Evolutionary conservation across 2,113 vertebrate species (phyloP), one percentile per base, ranked within the genome.

Genomic region (Acinonyx jubatus): DNA sequence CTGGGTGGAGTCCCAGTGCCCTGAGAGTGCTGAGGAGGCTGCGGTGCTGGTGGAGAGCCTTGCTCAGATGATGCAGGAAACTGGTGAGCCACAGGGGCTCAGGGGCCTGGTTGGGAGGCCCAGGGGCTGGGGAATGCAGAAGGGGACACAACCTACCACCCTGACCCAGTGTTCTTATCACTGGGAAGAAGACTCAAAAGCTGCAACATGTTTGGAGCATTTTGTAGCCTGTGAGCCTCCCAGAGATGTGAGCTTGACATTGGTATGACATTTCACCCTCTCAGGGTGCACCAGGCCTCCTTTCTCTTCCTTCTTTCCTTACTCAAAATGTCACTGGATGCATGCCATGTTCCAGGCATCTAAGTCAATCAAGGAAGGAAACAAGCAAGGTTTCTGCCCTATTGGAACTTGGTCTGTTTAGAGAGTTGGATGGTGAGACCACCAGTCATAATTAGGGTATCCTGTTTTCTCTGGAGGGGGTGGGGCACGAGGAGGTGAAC

Each of bases 1-100:
- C 5, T 66, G 92, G 27, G 98, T 97, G 0, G 96, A 95, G 66
- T 36, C 50, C 52, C 74, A 94, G 31, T 23, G 25, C 31, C 93
- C 93, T 1, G 8, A n/a, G 76, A 89, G 33, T 4, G 76, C 76
- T 0, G 38, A 88, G 63, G 63, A 88, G 38, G 85, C 76, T 33
- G 66, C 38, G 66, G 66, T 3, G 0, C 85, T 89, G 2, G 65
- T 94, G 76, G 84, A 73, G 38, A 41, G 52, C 93, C 52, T 89
- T 3, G 65, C 38, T 31, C 52, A 61, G 50, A 50, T 82, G 38
- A 18, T 78, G 31, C 48, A 6, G 66, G 50, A 73, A 85, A 33
- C 41, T 27, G 38, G 65, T 63, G 86, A 89, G 66, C 85, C 8
- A 21, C 41, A 36, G 52, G 89, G 16, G 2, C 14, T 2, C n/a